Percentiles rank a stretch among this genome's conserved stretches.
phyloP scores from a whole-genome alignment of 2,113 vertebrate genomes.

The Actenoides lindsayi region DNA sequence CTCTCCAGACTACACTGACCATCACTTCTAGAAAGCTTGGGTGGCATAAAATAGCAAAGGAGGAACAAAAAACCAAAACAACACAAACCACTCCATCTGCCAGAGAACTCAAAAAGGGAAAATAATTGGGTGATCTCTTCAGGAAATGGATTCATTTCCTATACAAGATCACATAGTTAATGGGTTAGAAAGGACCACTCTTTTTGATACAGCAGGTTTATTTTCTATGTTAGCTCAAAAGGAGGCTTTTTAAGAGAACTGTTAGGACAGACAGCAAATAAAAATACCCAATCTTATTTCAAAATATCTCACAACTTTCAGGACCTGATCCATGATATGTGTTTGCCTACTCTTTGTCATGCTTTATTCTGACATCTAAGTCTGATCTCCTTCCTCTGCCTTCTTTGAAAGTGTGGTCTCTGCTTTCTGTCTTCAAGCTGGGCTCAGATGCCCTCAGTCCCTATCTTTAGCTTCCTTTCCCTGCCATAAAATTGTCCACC shows the following conservation, averaged over 20 bases:
- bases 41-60: background rate
- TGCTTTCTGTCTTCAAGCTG: background rate
- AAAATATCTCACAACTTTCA: background rate
- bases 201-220: background rate
- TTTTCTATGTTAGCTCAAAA: background rate
- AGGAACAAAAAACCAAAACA: background rate
- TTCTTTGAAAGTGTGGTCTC: background rate
- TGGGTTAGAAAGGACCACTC: background rate
- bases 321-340: background rate
- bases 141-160: background rate
- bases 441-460: background rate
- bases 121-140: background rate
- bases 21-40: background rate
- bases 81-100: background rate
- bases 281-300: background rate
- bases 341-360: background rate
- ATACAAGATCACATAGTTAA: background rate
- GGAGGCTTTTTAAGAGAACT: background rate
- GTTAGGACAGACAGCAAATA: background rate
- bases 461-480: background rate
- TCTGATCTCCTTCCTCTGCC: background rate
- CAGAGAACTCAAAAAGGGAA: background rate
- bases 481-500: background rate
- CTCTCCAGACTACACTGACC: background rate
- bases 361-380: background rate